These are phyloP conservation scores for Loripinus fragilis DNA, from an alignment of 2,888 invertebrate species.

Conservation along the genomic window DNA sequence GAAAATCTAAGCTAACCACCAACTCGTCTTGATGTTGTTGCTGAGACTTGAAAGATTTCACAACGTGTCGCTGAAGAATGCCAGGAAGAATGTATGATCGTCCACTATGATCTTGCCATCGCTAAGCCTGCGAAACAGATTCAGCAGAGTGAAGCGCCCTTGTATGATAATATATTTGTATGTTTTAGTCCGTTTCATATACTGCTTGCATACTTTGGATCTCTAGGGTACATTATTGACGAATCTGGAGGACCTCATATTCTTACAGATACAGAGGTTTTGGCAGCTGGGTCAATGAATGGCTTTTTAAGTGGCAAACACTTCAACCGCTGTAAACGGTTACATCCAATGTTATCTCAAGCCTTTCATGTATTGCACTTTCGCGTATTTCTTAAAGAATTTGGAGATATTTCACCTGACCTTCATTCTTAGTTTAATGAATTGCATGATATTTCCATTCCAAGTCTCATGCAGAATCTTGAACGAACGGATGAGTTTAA, in stretches of 20 bases:
- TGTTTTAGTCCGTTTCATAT: conserved; percentile 62
- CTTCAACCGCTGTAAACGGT: conserved; percentile 57
- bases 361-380: conserved; percentile 49
- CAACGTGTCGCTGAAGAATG: conserved; percentile 45
- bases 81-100: conserved; percentile 28
- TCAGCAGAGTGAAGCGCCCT: conserved; percentile 48
- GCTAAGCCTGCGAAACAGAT: conserved; percentile 58
- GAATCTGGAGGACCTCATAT: conserved; percentile 52
- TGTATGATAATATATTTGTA: conserved; percentile 61
- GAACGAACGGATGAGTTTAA: not conserved
- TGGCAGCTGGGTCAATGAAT: conserved; percentile 51
- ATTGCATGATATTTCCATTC: not conserved
- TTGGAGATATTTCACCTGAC: not conserved
- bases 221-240: conserved; percentile 49
- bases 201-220: conserved; percentile 48
- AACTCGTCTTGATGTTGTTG: conserved; percentile 51
- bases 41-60: conserved; percentile 46
- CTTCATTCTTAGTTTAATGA: not conserved
- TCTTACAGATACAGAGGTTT: conserved; percentile 50
- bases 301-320: conserved; percentile 44
- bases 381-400: conserved; percentile 32
- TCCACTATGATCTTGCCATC: conserved; percentile 38
- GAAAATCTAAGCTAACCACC: conserved; percentile 44
- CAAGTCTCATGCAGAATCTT: not conserved
- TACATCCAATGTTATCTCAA: conserved; percentile 46